Evolutionary conservation across 2,888 invertebrate species (phyloP).

Genomic region (Cephus rjabovi): DNA sequence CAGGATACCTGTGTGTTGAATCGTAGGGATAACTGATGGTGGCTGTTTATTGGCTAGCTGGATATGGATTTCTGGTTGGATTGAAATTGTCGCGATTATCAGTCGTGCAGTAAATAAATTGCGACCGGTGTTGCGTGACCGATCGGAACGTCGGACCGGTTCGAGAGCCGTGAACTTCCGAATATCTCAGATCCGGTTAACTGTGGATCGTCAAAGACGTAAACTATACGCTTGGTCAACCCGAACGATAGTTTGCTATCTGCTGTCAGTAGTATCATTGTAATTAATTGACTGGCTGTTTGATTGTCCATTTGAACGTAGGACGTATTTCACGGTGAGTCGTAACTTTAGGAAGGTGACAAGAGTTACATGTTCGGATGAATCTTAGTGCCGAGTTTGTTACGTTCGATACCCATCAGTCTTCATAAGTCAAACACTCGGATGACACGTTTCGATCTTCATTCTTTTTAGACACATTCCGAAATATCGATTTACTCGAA

Average conservation of each 20-base stretch:
- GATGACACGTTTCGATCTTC: neutral
- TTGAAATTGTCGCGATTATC: no score
- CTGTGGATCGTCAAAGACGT: neutral
- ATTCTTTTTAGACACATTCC: neutral
- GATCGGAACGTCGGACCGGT: neutral
- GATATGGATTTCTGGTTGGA: neutral
- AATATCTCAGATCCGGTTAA: slow-evolving; percentile 2
- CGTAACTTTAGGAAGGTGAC: neutral
- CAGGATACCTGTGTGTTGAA: neutral
- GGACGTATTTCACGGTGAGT: neutral
- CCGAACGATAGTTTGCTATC: neutral
- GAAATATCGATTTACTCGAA: no score
- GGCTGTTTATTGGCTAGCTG: neutral
- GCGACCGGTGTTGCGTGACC: neutral
- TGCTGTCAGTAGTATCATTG: neutral
- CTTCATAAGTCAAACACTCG: neutral
- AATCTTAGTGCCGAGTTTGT: neutral
- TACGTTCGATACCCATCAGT: neutral
- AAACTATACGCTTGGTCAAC: slow-evolving; percentile 2
- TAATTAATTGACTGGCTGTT: neutral
- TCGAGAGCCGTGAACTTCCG: neutral
- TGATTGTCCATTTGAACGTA: neutral
- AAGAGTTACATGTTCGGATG: neutral
- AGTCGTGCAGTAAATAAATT: no score
- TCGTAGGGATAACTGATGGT: neutral